Conservation (phyloP, 1,140 invertebrate genomes). For the Nasonia giraulti region DNA sequence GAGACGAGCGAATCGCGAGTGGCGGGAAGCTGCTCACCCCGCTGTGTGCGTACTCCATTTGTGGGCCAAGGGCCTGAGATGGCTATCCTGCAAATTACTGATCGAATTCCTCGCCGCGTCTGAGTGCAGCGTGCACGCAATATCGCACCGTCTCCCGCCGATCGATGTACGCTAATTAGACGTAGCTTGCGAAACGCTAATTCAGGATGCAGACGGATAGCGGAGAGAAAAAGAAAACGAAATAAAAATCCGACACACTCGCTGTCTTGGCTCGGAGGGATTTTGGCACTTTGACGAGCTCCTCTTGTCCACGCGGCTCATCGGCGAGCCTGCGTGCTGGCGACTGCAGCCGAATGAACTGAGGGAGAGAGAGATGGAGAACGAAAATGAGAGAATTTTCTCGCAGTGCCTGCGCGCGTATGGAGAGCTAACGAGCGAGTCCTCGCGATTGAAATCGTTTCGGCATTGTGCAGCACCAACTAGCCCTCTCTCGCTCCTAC, state of each 20-base stretch:
- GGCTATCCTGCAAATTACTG: neutral
- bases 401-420: neutral
- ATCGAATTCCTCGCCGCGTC: neutral
- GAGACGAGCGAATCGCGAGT: neutral
- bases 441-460: constrained; percentile 40
- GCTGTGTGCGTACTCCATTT: neutral
- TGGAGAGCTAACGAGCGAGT: constrained; percentile 28
- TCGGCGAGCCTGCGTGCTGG: neutral
- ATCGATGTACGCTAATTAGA: too few relatives aligned
- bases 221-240: neutral
- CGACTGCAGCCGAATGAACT: constrained; percentile 24
- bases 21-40: neutral
- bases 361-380: neutral
- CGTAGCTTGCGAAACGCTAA: too few relatives aligned
- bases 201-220: neutral
- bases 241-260: neutral
- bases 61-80: neutral
- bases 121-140: neutral
- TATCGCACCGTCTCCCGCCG: neutral
- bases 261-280: constrained; percentile 31
- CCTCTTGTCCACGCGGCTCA: constrained; percentile 1
- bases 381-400: constrained; percentile 4
- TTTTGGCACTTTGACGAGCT: constrained; percentile 47
- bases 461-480: constrained; percentile 29
- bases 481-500: constrained; percentile 11